Percentiles rank a stretch among this genome's conserved stretches.
Evolutionary conservation across 2,888 invertebrate genomes (phyloP).

Genomic region (Drosophila anomelani): DNA sequence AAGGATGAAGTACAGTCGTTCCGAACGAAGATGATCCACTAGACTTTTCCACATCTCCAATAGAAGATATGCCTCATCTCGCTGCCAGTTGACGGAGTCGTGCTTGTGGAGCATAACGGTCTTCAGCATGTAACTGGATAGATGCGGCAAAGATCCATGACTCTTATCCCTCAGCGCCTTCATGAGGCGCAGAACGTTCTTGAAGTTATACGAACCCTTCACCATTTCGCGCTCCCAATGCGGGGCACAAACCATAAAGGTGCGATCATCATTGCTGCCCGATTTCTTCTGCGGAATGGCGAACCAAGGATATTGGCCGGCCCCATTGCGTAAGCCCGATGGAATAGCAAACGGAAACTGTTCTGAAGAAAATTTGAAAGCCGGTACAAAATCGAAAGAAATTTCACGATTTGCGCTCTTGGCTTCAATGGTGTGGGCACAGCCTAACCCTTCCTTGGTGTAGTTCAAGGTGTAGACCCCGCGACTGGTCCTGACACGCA

Average conservation of each 20-base stretch:
- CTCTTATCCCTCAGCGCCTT: slow-evolving; percentile 36
- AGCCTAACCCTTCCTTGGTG: slow-evolving; percentile 21
- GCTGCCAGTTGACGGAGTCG: slow-evolving; percentile 3
- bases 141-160: slow-evolving; percentile 3
- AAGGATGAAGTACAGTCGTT: slow-evolving; percentile 24
- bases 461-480: slow-evolving; percentile 9
- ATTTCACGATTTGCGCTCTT: not conserved
- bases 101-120: slow-evolving; percentile 34
- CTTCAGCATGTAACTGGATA: slow-evolving; percentile 50
- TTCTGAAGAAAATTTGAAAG: slow-evolving; percentile 12
- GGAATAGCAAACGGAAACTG: slow-evolving; percentile 18
- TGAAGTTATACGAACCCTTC: slow-evolving; percentile 31
- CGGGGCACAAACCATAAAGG: slow-evolving; percentile 48
- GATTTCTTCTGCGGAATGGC: slow-evolving; percentile 39
- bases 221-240: slow-evolving; percentile 48
- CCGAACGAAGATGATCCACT: not conserved
- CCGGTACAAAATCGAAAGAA: slow-evolving; percentile 46
- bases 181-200: slow-evolving; percentile 48
- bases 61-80: slow-evolving; percentile 9
- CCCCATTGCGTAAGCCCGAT: not conserved
- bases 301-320: slow-evolving; percentile 15
- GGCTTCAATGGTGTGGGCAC: slow-evolving; percentile 43
- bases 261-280: slow-evolving; percentile 4
- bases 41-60: slow-evolving; percentile 36
- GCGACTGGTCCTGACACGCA: rapidly evolving